A percentile compares a stretch with the other conserved stretches of the same genome.
phyloP scores from a whole-genome alignment of 2,797 vertebrate species.

The Semotilus atromaculatus region DNA sequence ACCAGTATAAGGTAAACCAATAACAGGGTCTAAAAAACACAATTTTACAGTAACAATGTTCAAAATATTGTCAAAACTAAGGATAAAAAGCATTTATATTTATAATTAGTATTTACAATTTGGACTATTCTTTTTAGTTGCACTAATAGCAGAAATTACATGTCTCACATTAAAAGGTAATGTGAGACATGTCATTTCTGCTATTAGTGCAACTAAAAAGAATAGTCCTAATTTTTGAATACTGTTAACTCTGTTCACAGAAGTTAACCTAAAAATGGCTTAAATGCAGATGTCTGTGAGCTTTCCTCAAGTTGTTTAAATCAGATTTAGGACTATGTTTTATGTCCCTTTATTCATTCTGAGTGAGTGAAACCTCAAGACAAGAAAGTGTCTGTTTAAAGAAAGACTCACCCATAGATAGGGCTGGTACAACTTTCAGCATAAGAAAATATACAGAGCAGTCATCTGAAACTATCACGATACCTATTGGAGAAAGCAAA shows the following conservation, averaged over 20 bases:
- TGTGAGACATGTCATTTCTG: background rate
- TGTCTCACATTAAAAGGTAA: too few relatives aligned
- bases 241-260: background rate
- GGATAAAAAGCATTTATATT: background rate
- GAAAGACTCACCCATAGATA: conserved; percentile 84
- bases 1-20: background rate
- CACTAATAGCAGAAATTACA: too few relatives aligned
- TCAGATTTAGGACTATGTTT: background rate
- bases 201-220: background rate
- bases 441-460: conserved; percentile 82
- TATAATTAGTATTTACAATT: background rate
- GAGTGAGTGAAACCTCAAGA: background rate
- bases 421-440: conserved; percentile 84
- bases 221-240: background rate
- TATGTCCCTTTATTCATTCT: background rate
- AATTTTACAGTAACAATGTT: background rate
- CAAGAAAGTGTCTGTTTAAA: conserved; percentile 12
- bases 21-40: background rate
- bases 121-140: too few relatives aligned
- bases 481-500: conserved; percentile 72
- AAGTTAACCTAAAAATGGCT: background rate
- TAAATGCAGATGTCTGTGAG: background rate
- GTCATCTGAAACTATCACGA: conserved; percentile 79
- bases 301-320: background rate
- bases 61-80: background rate